Base-by-base conservation (phyloP, 2,797 vertebrate genomes). In the Girardinus metallicus region DNA sequence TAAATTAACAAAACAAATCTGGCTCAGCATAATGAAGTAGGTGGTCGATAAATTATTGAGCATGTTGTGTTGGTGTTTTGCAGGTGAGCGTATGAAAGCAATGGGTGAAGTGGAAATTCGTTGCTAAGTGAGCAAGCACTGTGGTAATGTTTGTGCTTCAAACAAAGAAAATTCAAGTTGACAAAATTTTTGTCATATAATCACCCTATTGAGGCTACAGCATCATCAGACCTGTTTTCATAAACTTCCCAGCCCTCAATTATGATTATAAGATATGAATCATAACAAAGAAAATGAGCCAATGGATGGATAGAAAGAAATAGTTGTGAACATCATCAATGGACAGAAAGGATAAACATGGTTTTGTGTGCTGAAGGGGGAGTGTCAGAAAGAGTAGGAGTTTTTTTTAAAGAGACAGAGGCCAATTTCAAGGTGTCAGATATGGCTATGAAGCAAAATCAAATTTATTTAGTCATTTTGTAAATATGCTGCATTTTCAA, bases 1-100 rank as follows among this genome's bases (percentile, higher is more conserved):
- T 94, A 93, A 92, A 95, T 94, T 91, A 94, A 86, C 90, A 39
- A 91, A 92, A 86, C 85, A 92, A 93, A 93, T 91, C 75, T 71
- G 39, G 74, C 81, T 89, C 90, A 87, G 88, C 89, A 84, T 90
- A 83, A 85, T 85, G 51, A 87, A 83, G 70, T 29, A 83, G 60
- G 39, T 44, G 80, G 91, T 94, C 91, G 3, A 95, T 94, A 78
- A 1, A 26, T 44, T 79, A 89, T 90, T 75, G 90, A 91, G 44
- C 79, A n/a, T 4, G 29, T 85, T 88, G 72, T 39, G 55, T 75
- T 74, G 68, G 66, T 80, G 86, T 80, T 93, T 88, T 86, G 88
- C 87, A 88, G 87, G 78, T 49, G 74, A 86, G 76, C 47, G 66
- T 73, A 70, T 79, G 82, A 86, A 81, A 78, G n/a, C n/a, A 88